Base-by-base conservation (phyloP, 2,113 vertebrate species). In the Pteruthius melanotis region DNA sequence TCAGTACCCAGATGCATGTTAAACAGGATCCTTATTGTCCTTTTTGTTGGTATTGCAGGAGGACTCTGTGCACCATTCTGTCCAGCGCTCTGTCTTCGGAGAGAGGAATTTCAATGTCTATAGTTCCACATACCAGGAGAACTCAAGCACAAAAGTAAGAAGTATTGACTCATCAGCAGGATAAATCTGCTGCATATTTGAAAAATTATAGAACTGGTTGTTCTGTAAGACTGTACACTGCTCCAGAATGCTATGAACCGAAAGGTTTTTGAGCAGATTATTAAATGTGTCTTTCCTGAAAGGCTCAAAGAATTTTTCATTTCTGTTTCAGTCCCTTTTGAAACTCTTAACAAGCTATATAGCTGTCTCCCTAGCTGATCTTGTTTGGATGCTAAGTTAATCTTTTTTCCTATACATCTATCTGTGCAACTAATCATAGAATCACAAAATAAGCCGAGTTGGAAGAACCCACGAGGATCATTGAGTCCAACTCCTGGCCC, bases 91-190 rank as follows among this genome's bases (percentile, higher is more conserved):
- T 75, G 99, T 99, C 96, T 99, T 99, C 92, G 99, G 99, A 96
- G 99, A 99, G 98, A 99, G 98, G 97, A 99, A 98, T 98, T 98
- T 99, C 96, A 99, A 99, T 96, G 94, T 98, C 81, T 97, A 94
- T 97, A 98, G 98, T 94, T 98, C 98, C 90, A 96, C 97, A 74
- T 95, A 96, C 72, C 96, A 98, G 94, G 96, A 98, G 77, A 98
- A 96, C 79, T 88, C 97, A 37, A 95, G 97, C 68, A 66, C 97
- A 86, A 99, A 98, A 98, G 98, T 98, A 96, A 98, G 99, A 93
- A 96, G 83, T 76, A 66, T 89, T 93, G 90, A 96, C 86, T 92
- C 93, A 65, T 52, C 89, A 95, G 82, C 74, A 64, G 54, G 31
- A 72, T 60, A 72, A 61, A 35, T 72, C 50, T 82, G 80, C 79